Conservation (phyloP, 2,113 vertebrate genomes). For the Cyphomyrus plagiostoma region DNA sequence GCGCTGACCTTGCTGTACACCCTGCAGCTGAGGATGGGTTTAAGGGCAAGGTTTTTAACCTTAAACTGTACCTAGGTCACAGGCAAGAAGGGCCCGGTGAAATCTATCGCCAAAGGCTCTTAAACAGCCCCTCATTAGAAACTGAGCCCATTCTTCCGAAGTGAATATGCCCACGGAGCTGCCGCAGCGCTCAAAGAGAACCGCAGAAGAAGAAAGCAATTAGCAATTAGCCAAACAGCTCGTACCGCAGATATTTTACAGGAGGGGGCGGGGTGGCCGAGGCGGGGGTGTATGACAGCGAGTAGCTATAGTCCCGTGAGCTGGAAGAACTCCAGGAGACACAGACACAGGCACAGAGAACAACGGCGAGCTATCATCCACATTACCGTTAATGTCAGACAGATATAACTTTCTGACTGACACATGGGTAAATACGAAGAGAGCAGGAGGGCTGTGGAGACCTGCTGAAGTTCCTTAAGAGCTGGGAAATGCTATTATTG, state of each 20-base stretch:
- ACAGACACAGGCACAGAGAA: not conserved
- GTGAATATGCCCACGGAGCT: not conserved
- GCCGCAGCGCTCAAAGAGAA: not conserved
- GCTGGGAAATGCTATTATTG: not conserved
- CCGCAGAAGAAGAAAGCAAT: not conserved
- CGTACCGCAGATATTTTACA: not conserved
- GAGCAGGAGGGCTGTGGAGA: not conserved
- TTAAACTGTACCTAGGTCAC: slow-evolving; percentile 57
- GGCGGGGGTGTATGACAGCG: not conserved
- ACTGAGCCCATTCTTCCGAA: not conserved
- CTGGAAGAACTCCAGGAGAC: not conserved
- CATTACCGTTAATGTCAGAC: not conserved
- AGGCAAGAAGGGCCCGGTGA: slow-evolving; percentile 41
- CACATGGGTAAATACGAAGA: not conserved
- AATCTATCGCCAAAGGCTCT: slow-evolving; percentile 28
- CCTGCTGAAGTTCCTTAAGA: not conserved
- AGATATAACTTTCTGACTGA: not conserved
- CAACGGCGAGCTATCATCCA: not conserved
- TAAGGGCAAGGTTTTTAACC: slow-evolving; percentile 68
- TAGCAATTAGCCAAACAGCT: not conserved
- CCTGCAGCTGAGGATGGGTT: slow-evolving; percentile 54
- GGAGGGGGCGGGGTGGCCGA: not conserved
- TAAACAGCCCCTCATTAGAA: slow-evolving; percentile 24
- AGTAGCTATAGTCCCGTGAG: not conserved
- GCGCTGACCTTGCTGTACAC: slow-evolving; percentile 65